Evolutionary conservation across 2,113 vertebrate species (phyloP).

Genomic region (Prolemur simus): DNA sequence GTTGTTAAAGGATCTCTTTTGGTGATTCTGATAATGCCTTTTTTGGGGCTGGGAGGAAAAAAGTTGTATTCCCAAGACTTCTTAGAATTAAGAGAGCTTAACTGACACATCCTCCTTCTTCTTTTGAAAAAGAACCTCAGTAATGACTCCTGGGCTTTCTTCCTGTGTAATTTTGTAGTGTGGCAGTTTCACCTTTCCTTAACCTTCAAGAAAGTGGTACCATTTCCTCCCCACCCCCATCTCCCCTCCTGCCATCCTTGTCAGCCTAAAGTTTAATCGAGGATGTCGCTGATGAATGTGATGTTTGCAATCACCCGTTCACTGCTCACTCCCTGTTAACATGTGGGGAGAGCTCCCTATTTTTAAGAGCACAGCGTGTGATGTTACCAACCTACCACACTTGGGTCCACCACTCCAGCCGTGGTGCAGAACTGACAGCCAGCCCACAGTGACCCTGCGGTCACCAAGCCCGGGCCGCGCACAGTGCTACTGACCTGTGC

Average conservation of each 20-base stretch:
- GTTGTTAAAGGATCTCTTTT: not conserved
- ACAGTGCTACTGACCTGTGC: not conserved
- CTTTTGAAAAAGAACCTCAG: not conserved
- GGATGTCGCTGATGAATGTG: not conserved
- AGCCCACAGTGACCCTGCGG: fast-evolving
- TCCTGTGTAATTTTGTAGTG: not conserved
- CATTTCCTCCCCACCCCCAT: not conserved
- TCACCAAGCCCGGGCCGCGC: not conserved
- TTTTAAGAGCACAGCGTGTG: no score
- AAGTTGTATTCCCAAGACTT: not conserved
- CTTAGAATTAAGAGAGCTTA: not conserved
- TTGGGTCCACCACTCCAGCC: not conserved
- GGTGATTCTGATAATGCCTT: not conserved
- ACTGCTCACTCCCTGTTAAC: not conserved
- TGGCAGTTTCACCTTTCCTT: not conserved
- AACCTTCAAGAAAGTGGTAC: not conserved
- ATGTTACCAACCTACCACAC: fast-evolving
- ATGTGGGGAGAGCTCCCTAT: not conserved
- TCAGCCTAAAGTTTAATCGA: no score
- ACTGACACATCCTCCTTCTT: not conserved
- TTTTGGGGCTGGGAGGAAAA: not conserved
- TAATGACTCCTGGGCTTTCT: not conserved
- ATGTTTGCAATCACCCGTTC: not conserved
- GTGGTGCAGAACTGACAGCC: fast-evolving
- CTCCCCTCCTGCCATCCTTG: not conserved